Evolutionary conservation across 1,140 invertebrate genomes (phyloP), one percentile per base, ranked within the genome.

Genomic region (Trichonephila inaurata): DNA sequence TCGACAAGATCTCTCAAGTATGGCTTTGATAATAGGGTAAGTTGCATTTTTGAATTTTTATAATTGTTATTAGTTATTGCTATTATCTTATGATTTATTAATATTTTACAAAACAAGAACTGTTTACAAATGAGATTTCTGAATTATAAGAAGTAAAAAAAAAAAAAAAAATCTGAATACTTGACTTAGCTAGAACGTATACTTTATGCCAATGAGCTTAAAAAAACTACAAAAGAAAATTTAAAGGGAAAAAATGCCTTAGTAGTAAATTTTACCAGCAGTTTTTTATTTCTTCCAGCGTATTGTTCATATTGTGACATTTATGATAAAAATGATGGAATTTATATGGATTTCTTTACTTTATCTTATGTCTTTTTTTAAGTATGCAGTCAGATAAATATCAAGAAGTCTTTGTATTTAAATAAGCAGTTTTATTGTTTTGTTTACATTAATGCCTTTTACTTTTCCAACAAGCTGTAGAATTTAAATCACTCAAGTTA

Each of bases 1-100:
- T 19, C 33, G 18, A 16, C n/a, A 12, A 92, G 69, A 51, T 88
- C 92, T 44, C 40, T 81, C 2, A 19, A n/a, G 5, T 92, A 85
- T 33, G 81, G 14, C 4, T n/a, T 69, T 33, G 10, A 18, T 28
- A 92, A 92, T 24, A 81, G 82, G 24, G 92, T 93, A 88, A 88
- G 92, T 92, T 51, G 7, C 0, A 51, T 0, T 51, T 51, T 51
- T 40, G 33, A 51, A 51, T 51, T 51, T 12, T 10, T 51, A 51
- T 51, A 51, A 51, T 10, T 51, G 51, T 28, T 1, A 51, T 51
- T 51, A 12, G 51, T 10, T 51, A 12, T 12, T 51, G 51, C 3
- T 51, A 51, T 51, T 40, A 40, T 40, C 33, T 40, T 40, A 40
- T 40, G 33, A 40, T 40, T 40, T 40, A 40, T 3, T 40, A 51